These are phyloP conservation scores for Trichomalopsis sarcophagae DNA, from an alignment of 1,140 invertebrate genomes.

Conservation along the genomic window DNA sequence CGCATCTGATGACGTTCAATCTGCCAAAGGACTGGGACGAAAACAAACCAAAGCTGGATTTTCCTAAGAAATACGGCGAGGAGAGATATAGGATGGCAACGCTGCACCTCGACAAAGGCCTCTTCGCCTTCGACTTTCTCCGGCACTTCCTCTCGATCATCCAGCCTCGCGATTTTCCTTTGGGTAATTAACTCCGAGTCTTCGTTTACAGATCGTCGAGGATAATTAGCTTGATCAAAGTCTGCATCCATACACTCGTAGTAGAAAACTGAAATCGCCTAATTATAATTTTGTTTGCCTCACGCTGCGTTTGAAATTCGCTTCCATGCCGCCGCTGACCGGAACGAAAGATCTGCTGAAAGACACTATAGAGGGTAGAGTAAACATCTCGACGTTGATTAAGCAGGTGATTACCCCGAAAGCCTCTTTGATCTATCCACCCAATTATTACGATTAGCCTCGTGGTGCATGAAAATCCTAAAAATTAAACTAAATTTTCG, in stretches of 20 bases:
- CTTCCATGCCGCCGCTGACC: constrained; percentile 24
- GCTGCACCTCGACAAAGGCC: constrained; percentile 74
- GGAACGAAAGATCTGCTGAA: constrained; percentile 66
- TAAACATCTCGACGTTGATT: constrained; percentile 64
- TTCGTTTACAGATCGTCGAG: not conserved
- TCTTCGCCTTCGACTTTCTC: constrained; percentile 76
- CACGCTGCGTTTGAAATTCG: constrained; percentile 18
- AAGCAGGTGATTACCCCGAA: constrained; percentile 62
- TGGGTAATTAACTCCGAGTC: constrained; percentile 67
- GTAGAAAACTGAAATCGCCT: not conserved
- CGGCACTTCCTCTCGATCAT: constrained; percentile 75
- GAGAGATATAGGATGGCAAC: constrained; percentile 73
- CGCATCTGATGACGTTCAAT: constrained; percentile 61
- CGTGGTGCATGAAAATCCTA: not conserved
- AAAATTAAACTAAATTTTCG: not conserved
- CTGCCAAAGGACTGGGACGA: constrained; percentile 62
- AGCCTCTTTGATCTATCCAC: not conserved
- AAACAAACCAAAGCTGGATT: constrained; percentile 62
- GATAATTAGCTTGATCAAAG: not conserved
- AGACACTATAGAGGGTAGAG: constrained; percentile 66
- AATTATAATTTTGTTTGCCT: constrained; percentile 8
- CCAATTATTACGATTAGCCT: not conserved
- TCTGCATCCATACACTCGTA: too few relatives aligned
- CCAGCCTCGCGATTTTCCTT: constrained; percentile 76
- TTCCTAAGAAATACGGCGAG: constrained; percentile 64